Conservation (phyloP, 2,888 invertebrate species). For the Polylopha cassiicola region DNA sequence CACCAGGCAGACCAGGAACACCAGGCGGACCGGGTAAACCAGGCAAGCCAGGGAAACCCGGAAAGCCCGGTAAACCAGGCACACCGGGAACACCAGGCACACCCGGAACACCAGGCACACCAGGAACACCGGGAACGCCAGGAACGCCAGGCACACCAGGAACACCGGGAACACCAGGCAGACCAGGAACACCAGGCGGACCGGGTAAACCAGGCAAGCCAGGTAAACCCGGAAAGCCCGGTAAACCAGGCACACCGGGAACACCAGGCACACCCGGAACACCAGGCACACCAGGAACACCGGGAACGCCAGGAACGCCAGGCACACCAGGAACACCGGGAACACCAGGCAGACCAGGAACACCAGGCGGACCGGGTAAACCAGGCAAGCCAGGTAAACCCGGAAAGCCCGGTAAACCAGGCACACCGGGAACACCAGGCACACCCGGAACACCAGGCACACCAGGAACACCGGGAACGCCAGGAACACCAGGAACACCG, state of each 20-base stretch:
- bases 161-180: not conserved
- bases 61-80: not conserved
- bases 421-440: not conserved
- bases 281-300: too few species aligned
- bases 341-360: not conserved
- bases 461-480: too few species aligned
- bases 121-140: too few species aligned
- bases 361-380: too few species aligned
- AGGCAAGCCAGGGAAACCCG: too few species aligned
- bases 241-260: not conserved
- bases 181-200: not conserved
- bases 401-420: not conserved
- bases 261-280: too few species aligned
- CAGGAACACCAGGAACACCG: too few species aligned
- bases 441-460: too few species aligned
- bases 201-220: constrained; percentile 5
- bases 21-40: too few species aligned
- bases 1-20: too few species aligned
- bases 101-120: not conserved
- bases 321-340: not conserved
- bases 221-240: not conserved
- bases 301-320: not conserved
- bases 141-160: not conserved
- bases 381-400: not conserved
- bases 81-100: not conserved